These are phyloP conservation scores for Brachynemurus nebulosus DNA, from an alignment of 2,888 invertebrate species.

Conservation along the genomic window DNA sequence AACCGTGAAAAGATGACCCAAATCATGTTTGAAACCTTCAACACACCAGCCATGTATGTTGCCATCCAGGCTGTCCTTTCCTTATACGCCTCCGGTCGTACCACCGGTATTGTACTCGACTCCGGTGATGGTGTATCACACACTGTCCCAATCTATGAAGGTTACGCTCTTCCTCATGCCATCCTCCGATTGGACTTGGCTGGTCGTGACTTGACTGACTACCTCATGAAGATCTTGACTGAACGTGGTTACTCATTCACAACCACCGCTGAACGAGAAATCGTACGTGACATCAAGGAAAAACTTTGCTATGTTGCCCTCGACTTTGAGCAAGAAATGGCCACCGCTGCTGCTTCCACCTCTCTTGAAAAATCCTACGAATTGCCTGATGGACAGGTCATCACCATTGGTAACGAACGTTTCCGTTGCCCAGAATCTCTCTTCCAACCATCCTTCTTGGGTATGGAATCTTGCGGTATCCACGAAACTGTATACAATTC, in stretches of 20 bases:
- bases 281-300: conserved; percentile 90
- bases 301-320: conserved; percentile 87
- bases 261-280: conserved; percentile 86
- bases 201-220: conserved; percentile 84
- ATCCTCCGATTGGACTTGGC: conserved; percentile 84
- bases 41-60: conserved; percentile 85
- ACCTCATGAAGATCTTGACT: conserved; percentile 87
- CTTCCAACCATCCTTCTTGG: conserved; percentile 83
- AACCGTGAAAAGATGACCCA: conserved; percentile 94
- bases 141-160: conserved; percentile 87
- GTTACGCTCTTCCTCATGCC: conserved; percentile 68
- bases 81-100: conserved; percentile 85
- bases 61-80: conserved; percentile 89
- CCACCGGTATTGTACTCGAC: conserved; percentile 86
- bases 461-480: conserved; percentile 86
- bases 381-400: conserved; percentile 75
- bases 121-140: conserved; percentile 88
- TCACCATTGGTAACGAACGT: conserved; percentile 77
- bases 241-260: conserved; percentile 85
- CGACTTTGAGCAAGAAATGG: conserved; percentile 93
- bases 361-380: conserved; percentile 89
- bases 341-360: conserved; percentile 79
- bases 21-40: conserved; percentile 87
- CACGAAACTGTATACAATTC: conserved; percentile 93
- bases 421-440: conserved; percentile 82